Base-by-base conservation (phyloP, 2,113 vertebrate species). In the Clarias gariepinus region DNA sequence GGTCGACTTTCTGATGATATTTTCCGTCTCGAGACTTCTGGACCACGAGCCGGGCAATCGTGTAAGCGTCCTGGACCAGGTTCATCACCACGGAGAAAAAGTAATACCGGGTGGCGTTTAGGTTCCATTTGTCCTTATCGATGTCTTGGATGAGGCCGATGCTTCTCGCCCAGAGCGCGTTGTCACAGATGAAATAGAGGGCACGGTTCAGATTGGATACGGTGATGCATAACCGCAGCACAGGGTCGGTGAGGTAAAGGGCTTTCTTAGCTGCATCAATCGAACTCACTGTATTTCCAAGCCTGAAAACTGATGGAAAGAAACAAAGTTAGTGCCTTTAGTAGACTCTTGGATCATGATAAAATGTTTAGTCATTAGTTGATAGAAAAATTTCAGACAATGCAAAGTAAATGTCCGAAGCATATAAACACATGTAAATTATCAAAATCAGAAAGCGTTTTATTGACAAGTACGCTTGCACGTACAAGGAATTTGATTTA, bases 131-230 rank as follows among this genome's bases (percentile, higher is more conserved):
- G 6, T 95, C 94, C 68, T 94, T 95, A 90, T 96, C 81, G 2
- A 97, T 18, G n/a, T 89, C 15, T 0, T 91, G 88, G 73, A 93
- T 55, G 0, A 99, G 95, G 1, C 96, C 96, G 0, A 96, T 86
- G 0, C 91, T 96, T 80, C 86, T 91, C 82, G 94, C 92, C 97
- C 98, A 99, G 13, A 99, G 93, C 16, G 95, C 52, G 0, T 96
- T 95, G 82, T 99, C 98, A 1, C 97, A 99, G 90, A 96, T 9
- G 53, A 97, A 97, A 92, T 97, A 99, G 78, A 97, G 89, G 82
- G 95, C 95, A 0, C 97, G 96, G 95, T 90, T 96, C 81, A 97
- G 30, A 90, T 97, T 95, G 92, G 96, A 95, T 21, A 90, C 87
- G 0, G 96, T 97, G 0, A 99, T 95, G 93, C 96, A 98, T 16